phyloP scores from a whole-genome alignment of 1,140 invertebrate species.

The Megalonaias nervosa region DNA sequence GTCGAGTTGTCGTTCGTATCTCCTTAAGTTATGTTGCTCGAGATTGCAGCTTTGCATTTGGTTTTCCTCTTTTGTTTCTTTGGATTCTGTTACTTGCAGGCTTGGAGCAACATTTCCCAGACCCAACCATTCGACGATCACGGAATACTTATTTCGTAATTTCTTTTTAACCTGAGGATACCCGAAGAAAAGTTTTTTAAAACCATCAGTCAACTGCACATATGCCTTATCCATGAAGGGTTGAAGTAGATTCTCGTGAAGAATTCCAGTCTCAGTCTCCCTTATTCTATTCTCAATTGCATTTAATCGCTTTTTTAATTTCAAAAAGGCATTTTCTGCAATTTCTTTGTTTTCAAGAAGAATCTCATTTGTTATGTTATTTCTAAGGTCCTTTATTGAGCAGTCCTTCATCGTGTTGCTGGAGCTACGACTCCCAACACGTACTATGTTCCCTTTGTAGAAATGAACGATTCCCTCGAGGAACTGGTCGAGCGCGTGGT shows the following conservation, averaged over 20 bases:
- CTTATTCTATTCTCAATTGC: conserved; percentile 42
- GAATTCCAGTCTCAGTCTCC: conserved; percentile 42
- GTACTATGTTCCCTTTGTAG: conserved; percentile 72
- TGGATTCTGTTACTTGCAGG: not conserved
- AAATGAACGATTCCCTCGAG: conserved; percentile 76
- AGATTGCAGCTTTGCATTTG: too few relatives aligned
- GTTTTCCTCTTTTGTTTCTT: too few relatives aligned
- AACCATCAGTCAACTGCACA: conserved; percentile 10
- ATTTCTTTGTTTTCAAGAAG: conserved; percentile 34
- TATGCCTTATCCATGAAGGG: conserved; percentile 33
- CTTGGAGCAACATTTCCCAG: conserved; percentile 15
- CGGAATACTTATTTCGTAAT: not conserved
- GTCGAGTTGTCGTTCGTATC: too few relatives aligned
- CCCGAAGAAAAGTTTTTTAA: not conserved
- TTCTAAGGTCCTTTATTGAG: conserved; percentile 38
- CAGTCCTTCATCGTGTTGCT: conserved; percentile 59
- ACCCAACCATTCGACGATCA: conserved; percentile 47
- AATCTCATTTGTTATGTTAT: conserved; percentile 3
- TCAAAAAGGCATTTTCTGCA: not conserved
- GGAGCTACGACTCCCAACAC: conserved; percentile 83
- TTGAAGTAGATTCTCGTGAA: conserved; percentile 46
- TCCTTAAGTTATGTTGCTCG: too few relatives aligned
- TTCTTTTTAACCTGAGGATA: not conserved
- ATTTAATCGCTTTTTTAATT: not conserved
- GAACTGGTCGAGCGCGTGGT: conserved; percentile 92